Base-by-base conservation (phyloP, 2,797 vertebrate genomes). In the Coregonus sp. region DNA sequence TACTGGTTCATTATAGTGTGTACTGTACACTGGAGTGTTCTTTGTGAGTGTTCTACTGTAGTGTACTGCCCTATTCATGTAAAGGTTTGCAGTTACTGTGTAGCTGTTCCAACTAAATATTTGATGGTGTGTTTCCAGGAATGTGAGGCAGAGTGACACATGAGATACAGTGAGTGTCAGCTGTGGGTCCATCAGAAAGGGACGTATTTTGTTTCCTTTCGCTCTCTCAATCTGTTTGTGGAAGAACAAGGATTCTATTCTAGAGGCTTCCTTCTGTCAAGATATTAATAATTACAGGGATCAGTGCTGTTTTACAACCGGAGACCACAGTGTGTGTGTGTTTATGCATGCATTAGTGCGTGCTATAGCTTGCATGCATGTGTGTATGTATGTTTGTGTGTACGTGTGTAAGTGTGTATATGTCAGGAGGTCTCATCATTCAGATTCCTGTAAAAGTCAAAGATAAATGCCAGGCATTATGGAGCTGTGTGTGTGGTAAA, bases 381-480 rank as follows among this genome's bases (percentile, higher is more conserved):
- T 40, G 15, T 67, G 65, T 35, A 4, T 67, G 31, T 35, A 5
- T 35, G 1, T 7, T 1, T 51, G n/a, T 50, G 20, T 51, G 69
- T 51, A 20, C 16, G 47, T 51, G 47, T 11, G 14, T n/a, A 35
- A 7, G 18, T 47, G 35, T 20, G 18, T 61, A 11, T 66, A 29
- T 33, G 65, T 67, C 14, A 25, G 59, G 20, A 63, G 59, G 20
- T 25, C 20, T 63, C 59, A 25, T 25, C 7, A 63, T 29, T 25
- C 20, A 11, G 59, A 25, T 18, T 18, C 20, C 59, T 63, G 6
- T 31, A 67, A 67, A 15, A 31, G 65, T 67, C 31, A 35, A 33
- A 67, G 65, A 35, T 33, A 67, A 31, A 67, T 67, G 65, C 14
- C 65, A 67, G 65, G 65, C 65, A 31, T 67, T 33, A 67, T 67